Conservation (phyloP, 2,888 invertebrate genomes). For the Hydropsyche betteni region DNA sequence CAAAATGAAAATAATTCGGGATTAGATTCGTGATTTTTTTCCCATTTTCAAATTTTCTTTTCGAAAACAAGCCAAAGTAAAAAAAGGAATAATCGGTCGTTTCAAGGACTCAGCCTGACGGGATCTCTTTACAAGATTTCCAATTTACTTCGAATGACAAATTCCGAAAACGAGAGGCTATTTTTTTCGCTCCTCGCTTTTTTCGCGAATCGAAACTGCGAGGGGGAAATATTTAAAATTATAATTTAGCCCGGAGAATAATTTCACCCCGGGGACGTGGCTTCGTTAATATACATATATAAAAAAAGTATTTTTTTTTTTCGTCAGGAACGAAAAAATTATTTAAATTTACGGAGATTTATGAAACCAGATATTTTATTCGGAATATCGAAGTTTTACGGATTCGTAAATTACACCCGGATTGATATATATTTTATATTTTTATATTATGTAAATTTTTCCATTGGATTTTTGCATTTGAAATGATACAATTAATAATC, state of each 20-base stretch:
- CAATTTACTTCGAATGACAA: constrained; percentile 15
- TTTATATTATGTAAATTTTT: too few species aligned
- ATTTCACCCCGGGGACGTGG: neutral
- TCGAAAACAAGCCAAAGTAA: neutral
- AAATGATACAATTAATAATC: too few species aligned
- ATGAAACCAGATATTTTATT: too few species aligned
- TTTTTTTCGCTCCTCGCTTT: neutral
- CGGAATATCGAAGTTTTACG: too few species aligned
- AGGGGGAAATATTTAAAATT: constrained; percentile 7
- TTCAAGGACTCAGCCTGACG: neutral
- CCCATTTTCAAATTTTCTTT: neutral
- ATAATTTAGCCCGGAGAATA: neutral
- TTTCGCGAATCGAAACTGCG: neutral
- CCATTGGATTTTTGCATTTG: too few species aligned
- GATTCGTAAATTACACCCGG: too few species aligned
- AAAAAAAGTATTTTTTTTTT: too few species aligned
- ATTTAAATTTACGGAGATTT: too few species aligned
- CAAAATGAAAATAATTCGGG: too few species aligned
- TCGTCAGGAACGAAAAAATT: too few species aligned
- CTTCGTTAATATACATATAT: too few species aligned
- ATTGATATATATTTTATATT: too few species aligned
- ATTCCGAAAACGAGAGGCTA: constrained; percentile 8
- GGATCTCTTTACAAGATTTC: constrained; percentile 22
- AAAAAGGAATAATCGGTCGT: constrained; percentile 10
- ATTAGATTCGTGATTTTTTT: neutral